Conservation (phyloP, 2,888 invertebrate genomes). For the Conus canariensis region DNA sequence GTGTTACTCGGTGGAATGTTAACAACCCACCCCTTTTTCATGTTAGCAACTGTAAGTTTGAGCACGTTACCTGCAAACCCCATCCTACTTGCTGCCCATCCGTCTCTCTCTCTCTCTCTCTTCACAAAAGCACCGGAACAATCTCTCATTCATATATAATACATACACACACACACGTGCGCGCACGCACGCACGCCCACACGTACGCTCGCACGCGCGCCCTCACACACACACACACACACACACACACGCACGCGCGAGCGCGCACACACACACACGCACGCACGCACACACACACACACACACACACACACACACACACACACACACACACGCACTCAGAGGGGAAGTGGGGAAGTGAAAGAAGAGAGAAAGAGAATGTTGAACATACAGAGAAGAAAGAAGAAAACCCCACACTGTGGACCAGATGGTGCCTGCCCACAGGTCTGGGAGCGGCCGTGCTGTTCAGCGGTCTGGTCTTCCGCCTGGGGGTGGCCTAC, state of each 20-base stretch:
- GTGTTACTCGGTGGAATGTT: too few relatives aligned
- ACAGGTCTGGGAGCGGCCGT: slow-evolving; percentile 84
- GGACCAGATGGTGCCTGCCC: too few relatives aligned
- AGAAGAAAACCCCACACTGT: too few relatives aligned
- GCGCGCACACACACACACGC: slow-evolving; percentile 23
- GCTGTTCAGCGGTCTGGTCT: slow-evolving; percentile 84
- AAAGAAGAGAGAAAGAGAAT: too few relatives aligned
- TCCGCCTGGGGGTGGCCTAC: slow-evolving; percentile 80
- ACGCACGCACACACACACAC: background rate
- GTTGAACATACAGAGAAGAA: too few relatives aligned
- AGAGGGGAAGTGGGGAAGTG: background rate
- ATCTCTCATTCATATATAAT: background rate
- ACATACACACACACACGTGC: background rate
- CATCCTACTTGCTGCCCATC: background rate
- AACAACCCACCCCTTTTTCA: too few relatives aligned
- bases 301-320: background rate
- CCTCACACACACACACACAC: slow-evolving; percentile 23
- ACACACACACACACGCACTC: background rate
- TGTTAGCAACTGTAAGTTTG: too few relatives aligned
- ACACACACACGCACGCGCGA: background rate
- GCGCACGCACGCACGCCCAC: background rate
- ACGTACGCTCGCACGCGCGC: background rate
- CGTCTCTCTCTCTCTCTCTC: slow-evolving; percentile 13
- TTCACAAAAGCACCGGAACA: too few relatives aligned
- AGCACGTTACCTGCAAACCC: too few relatives aligned